A percentile compares a stretch with the other conserved stretches of the same genome.
phyloP scores from a whole-genome alignment of 1,140 invertebrate species.

The Chrysoperla carnea region DNA sequence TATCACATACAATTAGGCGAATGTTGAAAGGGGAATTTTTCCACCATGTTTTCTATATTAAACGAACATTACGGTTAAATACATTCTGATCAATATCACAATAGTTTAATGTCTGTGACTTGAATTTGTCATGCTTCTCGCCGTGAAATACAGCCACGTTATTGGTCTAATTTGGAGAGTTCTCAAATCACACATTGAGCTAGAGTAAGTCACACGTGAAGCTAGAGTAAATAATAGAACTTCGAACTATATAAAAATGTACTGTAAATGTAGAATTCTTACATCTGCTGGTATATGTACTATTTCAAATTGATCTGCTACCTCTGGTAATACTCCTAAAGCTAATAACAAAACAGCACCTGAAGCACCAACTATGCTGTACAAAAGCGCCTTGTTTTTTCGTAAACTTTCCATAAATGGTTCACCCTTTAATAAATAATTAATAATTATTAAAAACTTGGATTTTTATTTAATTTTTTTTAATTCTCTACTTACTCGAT shows the following conservation, averaged over 20 bases:
- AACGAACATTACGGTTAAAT: no score
- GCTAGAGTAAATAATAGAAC: slow-evolving; percentile 3
- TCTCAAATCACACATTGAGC: not conserved
- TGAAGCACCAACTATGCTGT: slow-evolving; percentile 64
- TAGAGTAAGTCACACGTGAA: not conserved
- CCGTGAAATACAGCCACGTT: no score
- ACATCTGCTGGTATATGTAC: slow-evolving; percentile 74
- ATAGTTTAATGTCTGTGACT: no score
- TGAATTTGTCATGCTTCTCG: no score
- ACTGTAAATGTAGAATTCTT: slow-evolving; percentile 21
- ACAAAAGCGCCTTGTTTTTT: slow-evolving; percentile 84
- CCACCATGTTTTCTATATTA: no score
- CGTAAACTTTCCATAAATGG: slow-evolving; percentile 95
- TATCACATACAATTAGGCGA: no score
- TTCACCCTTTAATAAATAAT: slow-evolving; percentile 53
- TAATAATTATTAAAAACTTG: slow-evolving; percentile 7
- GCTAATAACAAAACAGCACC: slow-evolving; percentile 57
- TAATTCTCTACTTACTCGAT: slow-evolving; percentile 55
- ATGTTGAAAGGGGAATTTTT: no score
- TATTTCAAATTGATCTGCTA: slow-evolving; percentile 73
- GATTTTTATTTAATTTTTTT: not conserved
- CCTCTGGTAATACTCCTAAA: slow-evolving; percentile 54
- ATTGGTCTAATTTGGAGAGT: no score
- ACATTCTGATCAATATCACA: no score
- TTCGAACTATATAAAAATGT: slow-evolving; percentile 4